These are phyloP conservation scores for Dicrostonyx torquatus DNA, from an alignment of 2,797 vertebrate genomes.

Conservation along the genomic window DNA sequence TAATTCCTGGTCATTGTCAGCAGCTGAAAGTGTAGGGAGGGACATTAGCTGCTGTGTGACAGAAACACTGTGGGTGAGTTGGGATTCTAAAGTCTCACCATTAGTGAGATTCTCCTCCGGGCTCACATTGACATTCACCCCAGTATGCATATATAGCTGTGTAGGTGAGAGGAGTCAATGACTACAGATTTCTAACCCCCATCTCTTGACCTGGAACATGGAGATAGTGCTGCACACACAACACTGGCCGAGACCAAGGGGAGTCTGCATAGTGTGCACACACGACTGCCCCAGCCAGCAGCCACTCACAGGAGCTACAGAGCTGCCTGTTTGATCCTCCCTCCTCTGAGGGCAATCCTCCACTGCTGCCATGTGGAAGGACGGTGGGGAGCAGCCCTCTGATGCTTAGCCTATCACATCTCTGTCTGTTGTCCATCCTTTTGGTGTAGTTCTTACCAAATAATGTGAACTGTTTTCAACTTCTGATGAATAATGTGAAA, in stretches of 20 bases:
- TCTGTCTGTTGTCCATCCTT: neutral
- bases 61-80: neutral
- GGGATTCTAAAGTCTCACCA: neutral
- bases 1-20: neutral
- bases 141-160: neutral
- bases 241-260: neutral
- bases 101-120: neutral
- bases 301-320: neutral
- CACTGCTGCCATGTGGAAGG: fast-evolving
- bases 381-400: neutral
- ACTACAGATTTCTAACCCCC: too few relatives aligned
- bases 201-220: neutral
- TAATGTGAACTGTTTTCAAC: neutral
- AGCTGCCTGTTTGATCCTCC: neutral
- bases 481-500: neutral
- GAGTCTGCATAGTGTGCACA: neutral
- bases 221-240: neutral
- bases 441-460: neutral
- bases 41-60: neutral
- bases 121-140: neutral
- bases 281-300: too few relatives aligned
- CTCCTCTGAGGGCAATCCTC: neutral
- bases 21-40: neutral
- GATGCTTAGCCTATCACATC: neutral
- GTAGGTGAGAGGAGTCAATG: neutral